Evolutionary conservation across 2,888 invertebrate genomes (phyloP), one percentile per base, ranked within the genome.

Genomic region (Erebia palarica): DNA sequence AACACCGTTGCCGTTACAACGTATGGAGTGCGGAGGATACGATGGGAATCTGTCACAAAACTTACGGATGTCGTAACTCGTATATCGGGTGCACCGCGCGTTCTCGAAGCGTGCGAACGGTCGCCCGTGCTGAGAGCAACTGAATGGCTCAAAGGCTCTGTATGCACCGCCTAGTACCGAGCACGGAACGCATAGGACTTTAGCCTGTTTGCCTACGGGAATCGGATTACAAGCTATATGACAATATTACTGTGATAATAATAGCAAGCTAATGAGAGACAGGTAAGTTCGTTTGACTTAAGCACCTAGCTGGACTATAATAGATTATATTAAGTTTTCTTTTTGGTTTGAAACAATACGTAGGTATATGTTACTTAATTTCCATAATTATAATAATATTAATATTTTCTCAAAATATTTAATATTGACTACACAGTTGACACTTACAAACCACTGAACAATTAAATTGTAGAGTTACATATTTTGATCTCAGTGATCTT

Each of bases 11-110:
- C 74, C 80, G 82, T 36, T 36, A 36, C 5, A 36, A 36, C 7
- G 7, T 83, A 82, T 83, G 81, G 85, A 81, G 82, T 81, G 76
- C 78, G 78, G 72, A 79, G 78, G 75, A 78, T 77, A 77, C 77
- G 76, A 77, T 79, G 77, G 78, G 81, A 82, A 82, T 82, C 81
- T 82, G 81, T 84, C 89, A 86, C 89, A 86, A 81, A 88, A 91
- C 91, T 92, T 91, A 91, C 91, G 85, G 84, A 80, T 80, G 80
- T 73, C 76, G 78, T 69, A 80, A 79, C 80, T 73, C 76, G 78
- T 70, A 80, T 80, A 80, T 73, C 76, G 78, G 71, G 69, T 73
- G 76, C 76, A 74, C 71, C 78, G 79, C 78, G 77, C 76, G 57
- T 63, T 65, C 71, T 73, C 78, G 74, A 73, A 76, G 80, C 83